phyloP scores from a whole-genome alignment of 2,888 invertebrate species.

The Phlogophora meticulosa region DNA sequence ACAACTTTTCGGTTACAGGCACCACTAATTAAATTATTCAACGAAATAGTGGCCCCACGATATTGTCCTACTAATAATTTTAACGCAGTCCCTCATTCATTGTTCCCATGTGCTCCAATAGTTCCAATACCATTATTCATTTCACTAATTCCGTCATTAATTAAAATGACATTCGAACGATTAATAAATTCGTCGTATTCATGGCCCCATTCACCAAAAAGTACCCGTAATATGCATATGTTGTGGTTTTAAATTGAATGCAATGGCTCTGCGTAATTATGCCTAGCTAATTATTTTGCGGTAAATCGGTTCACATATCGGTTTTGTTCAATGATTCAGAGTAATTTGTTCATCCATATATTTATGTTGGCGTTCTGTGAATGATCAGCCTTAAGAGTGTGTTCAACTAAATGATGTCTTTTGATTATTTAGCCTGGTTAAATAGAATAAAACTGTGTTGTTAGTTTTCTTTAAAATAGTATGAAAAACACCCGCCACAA shows the following conservation, averaged over 20 bases:
- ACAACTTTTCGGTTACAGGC: no score
- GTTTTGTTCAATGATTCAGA: conserved; percentile 48
- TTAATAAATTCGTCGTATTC: conserved; percentile 48
- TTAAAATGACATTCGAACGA: conserved; percentile 44
- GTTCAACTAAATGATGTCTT: conserved; percentile 14
- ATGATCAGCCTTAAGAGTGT: not conserved
- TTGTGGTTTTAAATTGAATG: conserved; percentile 60
- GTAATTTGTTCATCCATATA: conserved; percentile 9
- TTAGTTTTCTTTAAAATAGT: not conserved
- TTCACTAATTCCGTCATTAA: conserved; percentile 51
- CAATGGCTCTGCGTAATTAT: conserved; percentile 49
- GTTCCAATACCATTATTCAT: conserved; percentile 33
- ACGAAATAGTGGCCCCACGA: not conserved
- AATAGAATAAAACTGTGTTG: not conserved
- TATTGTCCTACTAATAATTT: not conserved
- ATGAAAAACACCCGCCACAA: no score
- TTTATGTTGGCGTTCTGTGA: conserved; percentile 1
- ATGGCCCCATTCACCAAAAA: conserved; percentile 37
- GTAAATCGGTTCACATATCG: conserved; percentile 47
- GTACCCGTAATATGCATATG: conserved; percentile 17
- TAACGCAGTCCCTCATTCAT: conserved; percentile 7
- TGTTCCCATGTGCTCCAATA: conserved; percentile 19
- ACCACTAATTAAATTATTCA: no score
- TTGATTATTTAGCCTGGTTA: not conserved
- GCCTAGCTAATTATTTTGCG: conserved; percentile 59